Base-by-base conservation (phyloP, 1,140 invertebrate species). In the Dreissena rostriformis region DNA sequence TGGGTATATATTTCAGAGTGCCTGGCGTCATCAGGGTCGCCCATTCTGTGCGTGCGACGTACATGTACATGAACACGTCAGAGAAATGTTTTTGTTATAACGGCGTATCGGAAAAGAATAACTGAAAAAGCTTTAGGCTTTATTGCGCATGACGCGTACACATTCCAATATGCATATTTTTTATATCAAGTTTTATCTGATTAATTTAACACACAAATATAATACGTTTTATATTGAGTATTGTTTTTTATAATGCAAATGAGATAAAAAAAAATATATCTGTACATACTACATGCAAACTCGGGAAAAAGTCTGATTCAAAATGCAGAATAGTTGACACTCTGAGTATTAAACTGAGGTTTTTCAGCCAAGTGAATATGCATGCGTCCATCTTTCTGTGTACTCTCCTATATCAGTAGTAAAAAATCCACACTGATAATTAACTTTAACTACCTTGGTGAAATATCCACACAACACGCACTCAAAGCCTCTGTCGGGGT, bases 381-480 rank as follows among this genome's bases (percentile, higher is more conserved):
- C 22, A 61, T 61, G 57, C 17, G 11, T 24, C 17, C 17, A 19
- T 61, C 39, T 39, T 39, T 39, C 39, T 39, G 39, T 39, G 39
- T 39, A 39, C 39, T 39, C 39, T 39, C 39, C 39, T 5, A 39
- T 39, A n/a, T 39, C 39, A 8, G 39, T 39, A 39, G 39, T 39
- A 39, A 39, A 39, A 39, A 39, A 39, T 39, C 39, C 39, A 39
- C 39, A 5, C 39, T 39, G 39, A 39, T 61, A 61, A 14, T n/a
- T 49, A 1, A 51, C 14, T 17, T 51, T 39, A 49, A 29, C 5
- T 29, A 79, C 77, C 52, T 79, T 79, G 12, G 67, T 79, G 24
- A 79, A 79, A 63, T 79, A 79, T 57, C 77, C 77, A 71, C 77
- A 79, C 2, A 70, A 14, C 2, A 71, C 51, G 29, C 77, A 79